Evolutionary conservation across 2,113 vertebrate species (phyloP).

Genomic region (Ictidomys tridecemlineatus): DNA sequence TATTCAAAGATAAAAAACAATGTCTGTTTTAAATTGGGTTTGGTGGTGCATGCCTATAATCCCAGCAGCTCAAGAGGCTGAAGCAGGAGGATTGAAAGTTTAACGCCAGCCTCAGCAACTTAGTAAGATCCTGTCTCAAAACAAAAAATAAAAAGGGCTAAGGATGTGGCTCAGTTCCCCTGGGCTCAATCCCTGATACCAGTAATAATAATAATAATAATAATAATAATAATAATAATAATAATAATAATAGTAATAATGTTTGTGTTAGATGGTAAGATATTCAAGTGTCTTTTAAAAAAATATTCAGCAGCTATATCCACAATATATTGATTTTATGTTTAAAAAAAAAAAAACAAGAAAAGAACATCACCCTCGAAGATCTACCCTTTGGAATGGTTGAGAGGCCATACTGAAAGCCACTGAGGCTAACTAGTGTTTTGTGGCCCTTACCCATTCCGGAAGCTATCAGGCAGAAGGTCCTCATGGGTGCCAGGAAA

Average conservation of each 20-base stretch:
- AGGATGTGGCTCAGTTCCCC: no score
- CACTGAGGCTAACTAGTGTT: not conserved
- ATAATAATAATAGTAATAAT: not conserved
- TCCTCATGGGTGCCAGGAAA: not conserved
- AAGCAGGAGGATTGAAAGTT: no score
- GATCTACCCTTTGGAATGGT: not conserved
- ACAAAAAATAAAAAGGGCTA: no score
- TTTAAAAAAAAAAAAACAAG: not conserved
- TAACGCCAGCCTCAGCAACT: no score
- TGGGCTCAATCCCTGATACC: no score
- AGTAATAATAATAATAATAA: no score
- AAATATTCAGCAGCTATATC: not conserved
- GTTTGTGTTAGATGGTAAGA: not conserved
- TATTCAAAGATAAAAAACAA: conserved; percentile 45
- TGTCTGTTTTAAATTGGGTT: not conserved
- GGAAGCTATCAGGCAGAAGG: not conserved
- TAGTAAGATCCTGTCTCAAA: no score
- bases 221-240: no score
- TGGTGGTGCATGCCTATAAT: no score
- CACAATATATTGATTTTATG: not conserved
- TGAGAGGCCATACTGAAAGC: not conserved
- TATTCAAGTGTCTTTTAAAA: conserved; percentile 11
- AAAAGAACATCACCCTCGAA: not conserved
- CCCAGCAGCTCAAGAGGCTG: no score
- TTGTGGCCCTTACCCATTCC: not conserved